phyloP scores from a whole-genome alignment of 2,888 invertebrate species.

The Acronicta aceris region DNA sequence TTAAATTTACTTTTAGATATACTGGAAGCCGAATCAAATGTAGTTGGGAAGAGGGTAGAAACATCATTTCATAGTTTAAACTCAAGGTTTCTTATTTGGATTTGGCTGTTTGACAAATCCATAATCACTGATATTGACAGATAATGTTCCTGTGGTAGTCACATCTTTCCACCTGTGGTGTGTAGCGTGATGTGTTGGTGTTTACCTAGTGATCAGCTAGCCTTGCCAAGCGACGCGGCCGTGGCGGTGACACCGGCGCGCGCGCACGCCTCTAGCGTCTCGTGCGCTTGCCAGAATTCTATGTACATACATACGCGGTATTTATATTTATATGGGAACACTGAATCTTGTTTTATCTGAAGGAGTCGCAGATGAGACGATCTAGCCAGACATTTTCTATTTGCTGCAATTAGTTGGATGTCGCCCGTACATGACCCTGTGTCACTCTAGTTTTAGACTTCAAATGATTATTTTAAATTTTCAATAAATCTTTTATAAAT shows the following conservation, averaged over 20 bases:
- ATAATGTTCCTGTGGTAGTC: constrained; percentile 15
- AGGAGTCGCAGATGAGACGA: constrained; percentile 23
- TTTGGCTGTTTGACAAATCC: constrained; percentile 26
- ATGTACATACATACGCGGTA: constrained; percentile 23
- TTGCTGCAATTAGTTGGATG: constrained; percentile 15
- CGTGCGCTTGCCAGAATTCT: constrained; percentile 57
- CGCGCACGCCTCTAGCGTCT: constrained; percentile 51
- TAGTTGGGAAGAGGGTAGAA: too few species aligned
- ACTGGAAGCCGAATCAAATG: too few species aligned
- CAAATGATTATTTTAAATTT: constrained; percentile 2
- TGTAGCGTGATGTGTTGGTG: constrained; percentile 42
- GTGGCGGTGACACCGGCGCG: constrained; percentile 58
- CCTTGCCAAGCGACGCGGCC: constrained; percentile 65
- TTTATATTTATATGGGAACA: constrained; percentile 51
- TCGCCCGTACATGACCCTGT: constrained; percentile 4
- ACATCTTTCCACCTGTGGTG: constrained; percentile 44
- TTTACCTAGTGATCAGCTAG: constrained; percentile 56
- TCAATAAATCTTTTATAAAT: neutral
- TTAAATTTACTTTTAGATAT: too few species aligned
- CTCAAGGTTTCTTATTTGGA: neutral
- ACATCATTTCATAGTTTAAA: too few species aligned
- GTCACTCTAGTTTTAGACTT: neutral
- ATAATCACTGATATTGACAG: constrained; percentile 27
- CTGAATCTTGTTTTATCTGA: constrained; percentile 46
- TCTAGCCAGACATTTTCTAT: constrained; percentile 29